A percentile compares a stretch with the other conserved stretches of the same genome.
Evolutionary conservation across 92 coral and sea anemone genomes (phyloP).

Genomic region (Meandrina meandrites): DNA sequence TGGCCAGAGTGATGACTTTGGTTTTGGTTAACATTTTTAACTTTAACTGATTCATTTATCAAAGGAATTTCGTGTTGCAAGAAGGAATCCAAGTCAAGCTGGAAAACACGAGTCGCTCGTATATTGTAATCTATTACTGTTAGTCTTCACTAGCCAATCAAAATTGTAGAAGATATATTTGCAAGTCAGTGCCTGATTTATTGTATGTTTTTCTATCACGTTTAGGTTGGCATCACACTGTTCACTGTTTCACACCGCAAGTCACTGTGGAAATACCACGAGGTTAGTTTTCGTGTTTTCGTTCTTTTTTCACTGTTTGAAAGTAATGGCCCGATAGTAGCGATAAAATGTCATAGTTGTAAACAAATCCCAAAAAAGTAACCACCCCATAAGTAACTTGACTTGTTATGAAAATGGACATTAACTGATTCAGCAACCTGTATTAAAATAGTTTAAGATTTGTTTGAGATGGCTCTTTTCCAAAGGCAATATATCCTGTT

Average conservation of each 20-base stretch:
- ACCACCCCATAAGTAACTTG: no score
- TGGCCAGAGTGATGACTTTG: no score
- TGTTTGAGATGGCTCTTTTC: no score
- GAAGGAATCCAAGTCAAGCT: background rate
- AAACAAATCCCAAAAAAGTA: no score
- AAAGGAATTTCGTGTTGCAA: no score
- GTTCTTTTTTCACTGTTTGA: background rate
- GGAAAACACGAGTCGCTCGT: background rate
- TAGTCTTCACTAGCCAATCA: no score
- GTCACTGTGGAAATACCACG: slow-evolving; percentile 99
- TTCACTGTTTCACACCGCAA: slow-evolving; percentile 98
- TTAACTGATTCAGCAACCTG: no score
- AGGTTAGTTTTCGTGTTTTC: slow-evolving; percentile 72
- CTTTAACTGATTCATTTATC: no score
- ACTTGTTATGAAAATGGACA: no score
- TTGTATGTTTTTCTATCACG: background rate
- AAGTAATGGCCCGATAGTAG: background rate
- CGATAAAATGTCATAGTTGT: background rate
- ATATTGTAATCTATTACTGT: background rate
- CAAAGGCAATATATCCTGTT: no score
- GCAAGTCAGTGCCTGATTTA: background rate
- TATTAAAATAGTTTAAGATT: no score
- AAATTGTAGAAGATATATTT: background rate
- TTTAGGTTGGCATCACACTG: slow-evolving; percentile 90
- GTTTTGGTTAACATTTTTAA: no score